Base-by-base conservation (phyloP, 1,140 invertebrate genomes). In the Drosophila pandora region DNA sequence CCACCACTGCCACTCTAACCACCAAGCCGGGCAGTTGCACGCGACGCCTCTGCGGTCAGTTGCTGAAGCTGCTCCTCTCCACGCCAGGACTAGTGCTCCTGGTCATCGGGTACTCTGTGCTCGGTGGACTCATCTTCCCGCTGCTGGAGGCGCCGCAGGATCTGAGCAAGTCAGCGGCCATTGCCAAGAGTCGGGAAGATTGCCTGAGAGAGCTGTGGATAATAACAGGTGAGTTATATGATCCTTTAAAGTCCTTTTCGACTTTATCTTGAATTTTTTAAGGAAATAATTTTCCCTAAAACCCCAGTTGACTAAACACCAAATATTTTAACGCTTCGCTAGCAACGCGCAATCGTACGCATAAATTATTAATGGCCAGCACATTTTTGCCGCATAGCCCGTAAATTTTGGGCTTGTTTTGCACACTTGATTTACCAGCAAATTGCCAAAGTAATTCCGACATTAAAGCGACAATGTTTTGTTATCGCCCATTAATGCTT, bases 161-260 rank as follows among this genome's bases (percentile, higher is more conserved):
- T 60, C 72, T 92, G 4, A 90, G 71, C 49, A 92, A 92, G 25
- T 90, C 82, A 10, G 88, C 78, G 2, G 79, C 79, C 22, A 91
- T 92, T 10, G 80, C 90, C 50, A 91, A 91, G 49, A 91, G 91
- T 43, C 79, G 92, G 1, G 92, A 92, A 59, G 92, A 92, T 45
- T 92, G 92, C 37, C 56, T 92, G 41, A 70, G 80, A 13, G 92
- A 92, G 55, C 71, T 92, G n/a, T 92, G 92, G 92, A 92, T 90
- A 43, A 92, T 92, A 62, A 92, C 92, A 67, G 91, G 92, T 92
- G 53, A 90, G 89, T 47, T 7, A 13, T 3, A 4, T 17, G 17
- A 17, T 17, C 17, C 17, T 17, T 17, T 17, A 17, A 17, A 17
- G 17, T 17, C 17, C 17, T 17, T 17, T 0, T 17, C 17, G 0